Percentiles rank a stretch among this genome's conserved stretches.
These are phyloP conservation scores for Penaeus japonicus DNA, from an alignment of 1,140 invertebrate species.

Conservation along the genomic window DNA sequence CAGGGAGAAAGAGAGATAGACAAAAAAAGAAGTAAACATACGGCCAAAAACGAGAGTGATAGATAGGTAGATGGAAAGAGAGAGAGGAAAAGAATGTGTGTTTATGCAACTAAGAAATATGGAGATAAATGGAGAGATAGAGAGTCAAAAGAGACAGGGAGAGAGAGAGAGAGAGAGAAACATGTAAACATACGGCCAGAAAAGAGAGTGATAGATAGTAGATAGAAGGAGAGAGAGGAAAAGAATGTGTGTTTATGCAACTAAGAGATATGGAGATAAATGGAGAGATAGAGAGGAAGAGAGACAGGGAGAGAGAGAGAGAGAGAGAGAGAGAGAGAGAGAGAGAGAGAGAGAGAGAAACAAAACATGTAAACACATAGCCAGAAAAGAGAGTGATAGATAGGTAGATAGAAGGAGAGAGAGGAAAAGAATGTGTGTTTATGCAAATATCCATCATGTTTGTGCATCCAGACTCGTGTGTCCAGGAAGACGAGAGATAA, in stretches of 20 bases:
- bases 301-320: slow-evolving; percentile 28
- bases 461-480: no score
- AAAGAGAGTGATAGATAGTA: no score
- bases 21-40: no score
- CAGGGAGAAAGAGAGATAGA: neutral
- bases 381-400: neutral
- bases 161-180: no score
- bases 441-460: no score
- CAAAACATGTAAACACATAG: neutral
- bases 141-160: no score
- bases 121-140: no score
- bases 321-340: slow-evolving; percentile 27
- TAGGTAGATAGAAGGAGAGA: neutral
- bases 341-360: slow-evolving; percentile 24
- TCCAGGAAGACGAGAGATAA: neutral
- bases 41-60: no score
- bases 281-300: slow-evolving; percentile 26
- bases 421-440: slow-evolving; percentile 1
- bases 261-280: neutral
- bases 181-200: no score
- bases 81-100: no score
- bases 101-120: no score
- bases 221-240: neutral
- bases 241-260: neutral
- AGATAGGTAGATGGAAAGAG: no score